These are phyloP conservation scores for Alosa sapidissima DNA, from an alignment of 2,797 vertebrate species.

Conservation along the genomic window DNA sequence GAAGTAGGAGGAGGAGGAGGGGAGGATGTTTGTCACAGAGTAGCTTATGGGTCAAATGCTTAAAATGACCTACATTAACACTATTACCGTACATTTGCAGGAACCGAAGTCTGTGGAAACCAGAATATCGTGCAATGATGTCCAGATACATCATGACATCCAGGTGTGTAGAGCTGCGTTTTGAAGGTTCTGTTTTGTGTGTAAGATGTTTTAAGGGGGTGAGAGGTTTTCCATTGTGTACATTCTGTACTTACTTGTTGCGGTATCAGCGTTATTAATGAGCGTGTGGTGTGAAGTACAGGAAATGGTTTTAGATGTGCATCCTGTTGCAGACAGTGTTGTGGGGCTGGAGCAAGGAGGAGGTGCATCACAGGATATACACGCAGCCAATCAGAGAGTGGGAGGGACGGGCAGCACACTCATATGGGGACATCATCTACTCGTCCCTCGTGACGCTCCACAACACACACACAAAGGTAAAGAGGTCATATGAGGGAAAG, in stretches of 20 bases:
- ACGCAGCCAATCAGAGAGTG: conserved; percentile 74
- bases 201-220: not conserved
- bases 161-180: not conserved
- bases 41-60: not conserved
- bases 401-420: conserved; percentile 75
- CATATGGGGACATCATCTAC: conserved; percentile 78
- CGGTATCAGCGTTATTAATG: not conserved
- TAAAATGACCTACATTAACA: not conserved
- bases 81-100: not conserved
- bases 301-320: not conserved
- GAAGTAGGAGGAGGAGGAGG: no score
- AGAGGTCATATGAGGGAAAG: not conserved
- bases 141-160: not conserved
- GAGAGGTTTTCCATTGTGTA: not conserved
- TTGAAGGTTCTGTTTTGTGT: not conserved
- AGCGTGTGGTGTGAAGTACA: not conserved
- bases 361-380: conserved; percentile 72
- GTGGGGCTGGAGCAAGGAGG: conserved; percentile 75
- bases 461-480: conserved; percentile 71
- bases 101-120: conserved; percentile 1
- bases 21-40: not conserved
- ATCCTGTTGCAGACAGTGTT: conserved; percentile 66
- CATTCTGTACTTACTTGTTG: not conserved
- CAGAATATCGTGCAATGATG: not conserved
- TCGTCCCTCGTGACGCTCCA: conserved; percentile 75